These are phyloP conservation scores for Pangasius djambal DNA, from an alignment of 2,797 vertebrate genomes.

Conservation along the genomic window DNA sequence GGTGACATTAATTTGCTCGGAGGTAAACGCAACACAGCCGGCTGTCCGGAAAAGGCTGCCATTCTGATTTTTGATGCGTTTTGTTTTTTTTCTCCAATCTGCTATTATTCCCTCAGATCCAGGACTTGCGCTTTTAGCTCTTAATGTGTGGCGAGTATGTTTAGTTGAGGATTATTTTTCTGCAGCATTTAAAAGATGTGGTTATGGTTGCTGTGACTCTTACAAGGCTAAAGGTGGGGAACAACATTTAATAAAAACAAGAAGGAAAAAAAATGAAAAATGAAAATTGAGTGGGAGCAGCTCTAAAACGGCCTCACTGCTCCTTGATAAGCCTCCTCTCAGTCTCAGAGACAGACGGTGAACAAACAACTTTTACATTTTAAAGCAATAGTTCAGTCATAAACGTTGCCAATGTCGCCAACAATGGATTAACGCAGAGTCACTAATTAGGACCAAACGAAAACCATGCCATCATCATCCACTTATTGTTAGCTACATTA, in stretches of 20 bases:
- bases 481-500: not conserved
- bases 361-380: not conserved
- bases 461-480: not conserved
- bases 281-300: constrained; percentile 64
- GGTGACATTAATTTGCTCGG: not conserved
- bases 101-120: no score
- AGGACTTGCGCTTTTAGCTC: not conserved
- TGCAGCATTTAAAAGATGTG: not conserved
- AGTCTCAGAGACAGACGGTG: not conserved
- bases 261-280: constrained; percentile 48
- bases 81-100: not conserved
- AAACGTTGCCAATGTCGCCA: not conserved
- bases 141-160: not conserved
- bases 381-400: not conserved
- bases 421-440: not conserved
- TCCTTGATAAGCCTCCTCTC: constrained; percentile 44
- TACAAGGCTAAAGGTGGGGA: constrained; percentile 43
- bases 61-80: not conserved
- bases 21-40: not conserved
- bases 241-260: constrained; percentile 31
- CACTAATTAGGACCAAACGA: not conserved
- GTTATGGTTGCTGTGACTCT: constrained; percentile 32
- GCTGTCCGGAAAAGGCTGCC: not conserved
- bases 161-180: not conserved
- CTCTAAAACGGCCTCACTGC: constrained; percentile 60